Evolutionary conservation across 2,888 invertebrate genomes (phyloP).

Genomic region (Drosophila anomalata): DNA sequence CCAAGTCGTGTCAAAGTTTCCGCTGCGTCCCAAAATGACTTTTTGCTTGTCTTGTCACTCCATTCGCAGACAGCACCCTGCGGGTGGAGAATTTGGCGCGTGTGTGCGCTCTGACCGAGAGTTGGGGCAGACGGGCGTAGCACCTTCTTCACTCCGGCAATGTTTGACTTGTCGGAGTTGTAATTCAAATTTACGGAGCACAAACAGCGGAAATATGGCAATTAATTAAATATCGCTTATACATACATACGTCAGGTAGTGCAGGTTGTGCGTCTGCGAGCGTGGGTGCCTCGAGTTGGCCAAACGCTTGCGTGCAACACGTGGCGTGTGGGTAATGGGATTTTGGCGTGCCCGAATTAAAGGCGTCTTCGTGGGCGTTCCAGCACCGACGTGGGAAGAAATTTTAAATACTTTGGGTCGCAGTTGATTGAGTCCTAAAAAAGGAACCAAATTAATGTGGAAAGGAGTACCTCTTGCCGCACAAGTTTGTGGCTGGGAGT

Average conservation of each 20-base stretch:
- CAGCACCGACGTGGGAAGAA: not conserved
- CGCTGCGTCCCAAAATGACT: slow-evolving; percentile 17
- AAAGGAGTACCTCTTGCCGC: not conserved
- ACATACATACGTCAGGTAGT: slow-evolving; percentile 42
- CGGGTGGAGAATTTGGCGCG: slow-evolving; percentile 9
- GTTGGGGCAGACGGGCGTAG: not conserved
- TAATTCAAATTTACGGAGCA: slow-evolving; percentile 27
- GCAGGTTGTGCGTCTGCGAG: slow-evolving; percentile 16
- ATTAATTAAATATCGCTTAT: slow-evolving; percentile 73
- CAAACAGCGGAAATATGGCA: slow-evolving; percentile 48
- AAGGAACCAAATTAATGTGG: not conserved
- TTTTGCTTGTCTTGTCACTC: slow-evolving; percentile 30
- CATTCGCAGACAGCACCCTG: slow-evolving; percentile 16
- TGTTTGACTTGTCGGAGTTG: slow-evolving; percentile 23
- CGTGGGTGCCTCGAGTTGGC: slow-evolving; percentile 3
- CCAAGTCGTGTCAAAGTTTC: slow-evolving; percentile 46
- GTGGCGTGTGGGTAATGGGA: slow-evolving; percentile 24
- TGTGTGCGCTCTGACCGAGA: slow-evolving; percentile 3
- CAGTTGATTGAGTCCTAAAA: slow-evolving; percentile 1
- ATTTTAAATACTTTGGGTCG: slow-evolving; percentile 1
- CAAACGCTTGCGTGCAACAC: slow-evolving; percentile 25
- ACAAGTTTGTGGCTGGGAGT: no score
- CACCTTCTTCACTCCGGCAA: not conserved
- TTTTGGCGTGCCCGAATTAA: slow-evolving; percentile 13
- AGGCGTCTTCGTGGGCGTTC: not conserved